Conservation (phyloP, 2,888 invertebrate species). For the Homarus gammarus region DNA sequence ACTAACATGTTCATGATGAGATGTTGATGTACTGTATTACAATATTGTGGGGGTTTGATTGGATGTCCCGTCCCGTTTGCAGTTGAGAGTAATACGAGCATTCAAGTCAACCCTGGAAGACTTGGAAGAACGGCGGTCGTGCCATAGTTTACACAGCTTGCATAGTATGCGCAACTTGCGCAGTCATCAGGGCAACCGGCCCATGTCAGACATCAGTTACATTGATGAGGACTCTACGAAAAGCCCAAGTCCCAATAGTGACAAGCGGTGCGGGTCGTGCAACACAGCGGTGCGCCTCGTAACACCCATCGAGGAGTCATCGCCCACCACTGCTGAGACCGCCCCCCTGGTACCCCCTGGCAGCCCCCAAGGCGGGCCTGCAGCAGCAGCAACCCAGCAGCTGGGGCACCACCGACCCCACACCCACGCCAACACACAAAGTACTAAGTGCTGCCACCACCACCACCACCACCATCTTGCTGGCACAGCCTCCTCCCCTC, state of each 20-base stretch:
- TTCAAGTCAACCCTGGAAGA: constrained; percentile 99
- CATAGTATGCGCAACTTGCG: constrained; percentile 90
- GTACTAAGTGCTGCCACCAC: constrained; percentile 75
- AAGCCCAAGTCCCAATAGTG: constrained; percentile 72
- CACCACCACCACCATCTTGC: constrained; percentile 70
- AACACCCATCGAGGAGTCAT: constrained; percentile 68
- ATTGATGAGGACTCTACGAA: constrained; percentile 85
- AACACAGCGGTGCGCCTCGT: constrained; percentile 63
- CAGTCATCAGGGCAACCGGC: constrained; percentile 86
- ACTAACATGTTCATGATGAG: constrained; percentile 72
- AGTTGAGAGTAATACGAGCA: constrained; percentile 99
- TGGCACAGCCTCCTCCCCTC: constrained; percentile 69
- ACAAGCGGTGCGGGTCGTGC: constrained; percentile 70
- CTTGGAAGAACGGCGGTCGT: constrained; percentile 98
- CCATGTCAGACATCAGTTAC: constrained; percentile 91
- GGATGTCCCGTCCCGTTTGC: constrained; percentile 84
- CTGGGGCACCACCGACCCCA: constrained; percentile 72
- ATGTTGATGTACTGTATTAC: constrained; percentile 71
- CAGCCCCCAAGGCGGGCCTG: constrained; percentile 77
- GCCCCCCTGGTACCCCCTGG: constrained; percentile 70
- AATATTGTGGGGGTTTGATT: constrained; percentile 74
- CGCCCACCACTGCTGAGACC: constrained; percentile 70
- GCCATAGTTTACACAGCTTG: constrained; percentile 97
- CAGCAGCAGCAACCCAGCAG: constrained; percentile 75
- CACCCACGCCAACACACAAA: constrained; percentile 75